A percentile compares a stretch with the other conserved stretches of the same genome.
Evolutionary conservation across 2,113 vertebrate genomes (phyloP).

Genomic region (Platichthys stellatus): DNA sequence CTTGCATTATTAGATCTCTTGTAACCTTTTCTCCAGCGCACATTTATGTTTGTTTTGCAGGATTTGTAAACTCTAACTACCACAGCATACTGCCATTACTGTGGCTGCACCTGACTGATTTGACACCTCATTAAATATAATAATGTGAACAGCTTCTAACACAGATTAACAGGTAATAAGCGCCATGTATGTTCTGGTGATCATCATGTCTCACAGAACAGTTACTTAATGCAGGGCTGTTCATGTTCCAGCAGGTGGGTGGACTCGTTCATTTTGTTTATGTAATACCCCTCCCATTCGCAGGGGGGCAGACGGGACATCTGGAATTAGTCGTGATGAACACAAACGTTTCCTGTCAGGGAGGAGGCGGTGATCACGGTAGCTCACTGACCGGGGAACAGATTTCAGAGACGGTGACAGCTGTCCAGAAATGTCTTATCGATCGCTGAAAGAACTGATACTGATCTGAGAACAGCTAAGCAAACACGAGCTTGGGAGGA

Average conservation of each 20-base stretch:
- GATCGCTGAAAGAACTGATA: rapidly evolving
- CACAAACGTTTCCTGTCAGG: not conserved
- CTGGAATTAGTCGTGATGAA: not conserved
- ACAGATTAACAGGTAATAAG: too few relatives aligned
- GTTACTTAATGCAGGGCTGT: too few relatives aligned
- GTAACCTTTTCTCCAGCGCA: not conserved
- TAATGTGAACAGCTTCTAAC: not conserved
- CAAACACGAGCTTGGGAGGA: not conserved
- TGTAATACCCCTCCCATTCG: constrained; percentile 2
- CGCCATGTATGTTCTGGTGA: not conserved
- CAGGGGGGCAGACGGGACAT: constrained; percentile 10
- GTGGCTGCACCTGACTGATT: not conserved
- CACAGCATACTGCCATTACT: not conserved
- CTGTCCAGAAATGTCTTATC: not conserved
- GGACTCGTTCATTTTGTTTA: not conserved
- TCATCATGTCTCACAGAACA: not conserved
- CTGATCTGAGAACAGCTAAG: constrained; percentile 24
- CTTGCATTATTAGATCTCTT: too few relatives aligned
- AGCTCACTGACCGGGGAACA: constrained; percentile 13
- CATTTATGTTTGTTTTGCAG: not conserved
- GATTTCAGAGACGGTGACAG: not conserved
- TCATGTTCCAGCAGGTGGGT: too few relatives aligned
- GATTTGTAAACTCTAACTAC: not conserved
- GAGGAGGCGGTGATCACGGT: not conserved
- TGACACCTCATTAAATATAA: too few relatives aligned